Base-by-base conservation (phyloP, 2,113 vertebrate species). In the Bolborhynchus lineola region DNA sequence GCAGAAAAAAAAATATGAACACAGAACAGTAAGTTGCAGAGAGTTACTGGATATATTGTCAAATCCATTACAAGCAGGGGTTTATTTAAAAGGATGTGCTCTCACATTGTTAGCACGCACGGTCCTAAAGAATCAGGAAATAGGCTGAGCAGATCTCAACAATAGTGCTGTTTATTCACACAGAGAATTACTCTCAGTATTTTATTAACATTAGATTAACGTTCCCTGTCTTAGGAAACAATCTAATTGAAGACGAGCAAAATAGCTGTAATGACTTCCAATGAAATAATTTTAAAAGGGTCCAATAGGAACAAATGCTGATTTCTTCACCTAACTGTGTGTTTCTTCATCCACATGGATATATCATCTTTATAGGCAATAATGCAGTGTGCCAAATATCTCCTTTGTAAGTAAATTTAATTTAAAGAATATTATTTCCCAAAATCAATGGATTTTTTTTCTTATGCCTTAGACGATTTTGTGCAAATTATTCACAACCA, bases 151-250 rank as follows among this genome's bases (percentile, higher is more conserved):
- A 93, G 69, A 88, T 47, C 57, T 79, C 83, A 88, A 18, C 33
- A 50, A 5, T 4, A n/a, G 4, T 24, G 23, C 49, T 37, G 41
- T 80, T 80, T 79, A 72, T 49, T 49, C n/a, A 49, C 63, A 77
- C 18, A 53, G 9, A 69, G 25, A 60, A 57, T 50, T 11, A 12
- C 9, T 82, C 33, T 77, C 18, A 24, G 35, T 74, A n/a, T 83
- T 93, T 95, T 86, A 74, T 37, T 42, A 67, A 62, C 16, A 41
- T 82, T 62, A 79, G 52, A 90, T 76, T 90, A 92, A 92, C 90
- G 71, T 53, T 72, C 53, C 35, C 65, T 94, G 88, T 94, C 59
- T 59, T 49, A 26, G 28, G 55, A 64, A 92, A 23, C 37, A 74
- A 53, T 67, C 53, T 92, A 62, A 90, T 41, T 86, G 79, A 79